A percentile compares a stretch with the other conserved stretches of the same genome.
phyloP scores from a whole-genome alignment of 2,888 invertebrate species.

The Acrobasis consociella region DNA sequence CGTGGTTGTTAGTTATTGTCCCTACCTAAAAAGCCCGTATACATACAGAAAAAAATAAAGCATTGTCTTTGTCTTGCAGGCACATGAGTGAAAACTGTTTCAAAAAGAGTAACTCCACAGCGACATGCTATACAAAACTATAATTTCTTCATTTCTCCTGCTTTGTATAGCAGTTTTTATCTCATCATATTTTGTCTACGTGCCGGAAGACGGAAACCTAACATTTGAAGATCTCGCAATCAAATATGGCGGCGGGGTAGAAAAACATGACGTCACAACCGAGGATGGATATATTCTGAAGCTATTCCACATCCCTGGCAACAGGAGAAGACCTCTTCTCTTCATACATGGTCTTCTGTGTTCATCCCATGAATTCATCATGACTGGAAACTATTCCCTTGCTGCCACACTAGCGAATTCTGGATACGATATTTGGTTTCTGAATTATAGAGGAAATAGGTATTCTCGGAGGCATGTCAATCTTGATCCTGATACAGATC shows the following conservation, averaged over 20 bases:
- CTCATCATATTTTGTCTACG: not conserved
- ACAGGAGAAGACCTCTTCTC: slow-evolving; percentile 22
- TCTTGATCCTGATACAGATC: slow-evolving; percentile 21
- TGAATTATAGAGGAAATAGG: slow-evolving; percentile 26
- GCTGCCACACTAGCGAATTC: slow-evolving; percentile 8
- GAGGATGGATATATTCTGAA: slow-evolving; percentile 38
- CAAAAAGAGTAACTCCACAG: too few relatives aligned
- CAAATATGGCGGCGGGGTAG: slow-evolving; percentile 23
- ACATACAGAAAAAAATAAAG: too few relatives aligned
- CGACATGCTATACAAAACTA: too few relatives aligned
- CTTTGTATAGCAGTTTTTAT: not conserved
- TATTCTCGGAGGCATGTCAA: slow-evolving; percentile 24
- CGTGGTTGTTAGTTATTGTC: too few relatives aligned
- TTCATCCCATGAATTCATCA: slow-evolving; percentile 23
- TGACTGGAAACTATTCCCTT: slow-evolving; percentile 23
- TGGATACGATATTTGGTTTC: slow-evolving; percentile 29
- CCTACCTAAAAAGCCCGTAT: too few relatives aligned
- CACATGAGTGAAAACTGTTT: too few relatives aligned
- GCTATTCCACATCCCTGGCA: slow-evolving; percentile 25
- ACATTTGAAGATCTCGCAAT: slow-evolving; percentile 23
- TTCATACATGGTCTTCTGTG: slow-evolving; percentile 26
- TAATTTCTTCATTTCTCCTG: not conserved
- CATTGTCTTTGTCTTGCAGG: too few relatives aligned
- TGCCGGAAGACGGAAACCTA: slow-evolving; percentile 20
- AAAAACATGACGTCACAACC: slow-evolving; percentile 24